Evolutionary conservation across 2,888 invertebrate genomes (phyloP), one percentile per base, ranked within the genome.

Genomic region (Xestia sexstrigata): DNA sequence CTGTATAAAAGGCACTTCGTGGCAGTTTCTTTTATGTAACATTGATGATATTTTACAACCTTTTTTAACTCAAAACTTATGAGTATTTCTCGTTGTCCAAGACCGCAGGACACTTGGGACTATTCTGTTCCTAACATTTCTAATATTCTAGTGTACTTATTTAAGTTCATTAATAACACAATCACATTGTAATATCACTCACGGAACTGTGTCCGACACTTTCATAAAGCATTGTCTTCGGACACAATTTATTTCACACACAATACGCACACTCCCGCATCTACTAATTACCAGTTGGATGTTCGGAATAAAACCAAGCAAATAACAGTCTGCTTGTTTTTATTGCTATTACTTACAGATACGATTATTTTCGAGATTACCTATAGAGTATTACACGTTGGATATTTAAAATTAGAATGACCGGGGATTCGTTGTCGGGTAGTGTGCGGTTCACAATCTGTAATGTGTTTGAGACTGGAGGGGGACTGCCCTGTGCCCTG

Each of bases 131-230:
- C 90, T 91, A 92, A 91, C 90, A 91, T 92, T 91, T 90, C 90
- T 92, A 92, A 92, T 91, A 92, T 87, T 91, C 95, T 95, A 94
- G 90, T 95, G 95, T 95, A 95, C 94, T 95, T 95, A 95, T 95
- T 95, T 73, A 85, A 93, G 94, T 95, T 94, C 93, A 94, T 94
- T 89, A 93, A 88, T 84, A 94, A 96, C 96, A 95, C 96, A 96
- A 96, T 96, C 96, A 96, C 96, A 96, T 95, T 93, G 90, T 92
- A 93, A 95, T 96, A 96, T 96, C 96, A 96, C 96, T 95, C 96
- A 95, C 95, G 92, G 91, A 92, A 91, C 90, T 91, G 93, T 91
- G 93, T 91, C 95, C 91, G 95, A 95, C 94, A 93, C 94, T 92
- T 86, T 87, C 71, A 75, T 81, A 86, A 89, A 90, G 91, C 87